Conservation (phyloP, 2,113 vertebrate species). For the Physeter macrocephalus region DNA sequence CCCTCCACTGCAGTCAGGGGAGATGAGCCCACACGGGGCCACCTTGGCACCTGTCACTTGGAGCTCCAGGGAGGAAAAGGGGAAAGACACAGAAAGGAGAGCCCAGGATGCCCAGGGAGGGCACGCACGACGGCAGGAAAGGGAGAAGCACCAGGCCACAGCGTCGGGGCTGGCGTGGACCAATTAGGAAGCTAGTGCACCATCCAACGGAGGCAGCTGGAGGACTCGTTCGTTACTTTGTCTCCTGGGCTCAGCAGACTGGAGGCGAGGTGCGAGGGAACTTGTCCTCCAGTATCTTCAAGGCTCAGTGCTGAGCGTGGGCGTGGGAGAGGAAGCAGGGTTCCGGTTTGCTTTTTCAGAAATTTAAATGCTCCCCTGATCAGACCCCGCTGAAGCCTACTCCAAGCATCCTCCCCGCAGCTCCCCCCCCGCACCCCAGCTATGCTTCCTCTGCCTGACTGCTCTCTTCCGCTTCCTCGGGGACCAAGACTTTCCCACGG, state of each 20-base stretch:
- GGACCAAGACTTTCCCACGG: not conserved
- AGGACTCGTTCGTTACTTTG: not conserved
- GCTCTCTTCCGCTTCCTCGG: not conserved
- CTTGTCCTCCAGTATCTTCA: not conserved
- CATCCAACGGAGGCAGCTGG: not conserved
- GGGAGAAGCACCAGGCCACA: not conserved
- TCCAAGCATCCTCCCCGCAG: not conserved
- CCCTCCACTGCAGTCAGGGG: not conserved
- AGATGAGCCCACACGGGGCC: not conserved
- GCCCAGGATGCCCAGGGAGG: not conserved
- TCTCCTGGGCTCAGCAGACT: not conserved
- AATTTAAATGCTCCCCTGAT: not conserved
- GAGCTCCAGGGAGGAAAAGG: not conserved
- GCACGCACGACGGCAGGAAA: rapidly evolving
- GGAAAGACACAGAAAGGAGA: not conserved
- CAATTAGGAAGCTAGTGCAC: not conserved
- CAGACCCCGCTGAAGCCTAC: not conserved
- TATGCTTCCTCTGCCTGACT: not conserved
- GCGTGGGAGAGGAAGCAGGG: not conserved
- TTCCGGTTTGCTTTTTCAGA: not conserved
- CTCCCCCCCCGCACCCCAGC: not conserved
- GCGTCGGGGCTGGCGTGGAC: rapidly evolving
- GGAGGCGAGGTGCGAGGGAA: not conserved
- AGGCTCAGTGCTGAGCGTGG: not conserved
- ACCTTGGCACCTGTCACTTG: not conserved